A percentile compares a stretch with the other conserved stretches of the same genome.
Conservation (phyloP, 2,113 vertebrate genomes). For the Nicator chloris region DNA sequence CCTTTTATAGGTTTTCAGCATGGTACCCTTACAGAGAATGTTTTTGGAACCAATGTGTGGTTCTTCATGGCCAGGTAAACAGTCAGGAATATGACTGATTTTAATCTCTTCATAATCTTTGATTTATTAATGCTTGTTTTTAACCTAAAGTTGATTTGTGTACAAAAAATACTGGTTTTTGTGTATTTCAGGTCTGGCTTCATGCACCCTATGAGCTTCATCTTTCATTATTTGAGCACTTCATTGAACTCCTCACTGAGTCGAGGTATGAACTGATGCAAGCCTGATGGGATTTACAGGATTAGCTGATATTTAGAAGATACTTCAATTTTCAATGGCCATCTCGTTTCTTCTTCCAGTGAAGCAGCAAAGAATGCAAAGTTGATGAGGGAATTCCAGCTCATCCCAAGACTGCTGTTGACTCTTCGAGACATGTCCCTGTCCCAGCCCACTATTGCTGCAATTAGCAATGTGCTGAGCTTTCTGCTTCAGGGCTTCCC, state of each 20-base stretch:
- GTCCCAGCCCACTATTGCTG: slow-evolving; percentile 91
- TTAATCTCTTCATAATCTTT: background rate
- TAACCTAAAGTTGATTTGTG: background rate
- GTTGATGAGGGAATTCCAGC: slow-evolving; percentile 93
- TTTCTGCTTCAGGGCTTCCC: slow-evolving; percentile 95
- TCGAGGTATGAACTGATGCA: slow-evolving; percentile 79
- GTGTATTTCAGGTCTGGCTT: slow-evolving; percentile 90
- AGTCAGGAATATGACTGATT: background rate
- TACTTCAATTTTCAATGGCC: background rate
- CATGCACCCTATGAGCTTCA: slow-evolving; percentile 98
- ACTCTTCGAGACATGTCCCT: slow-evolving; percentile 91
- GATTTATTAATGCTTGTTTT: background rate
- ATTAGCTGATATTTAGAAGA: background rate
- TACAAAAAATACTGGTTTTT: background rate
- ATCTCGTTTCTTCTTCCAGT: slow-evolving; percentile 64
- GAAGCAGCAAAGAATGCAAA: slow-evolving; percentile 95
- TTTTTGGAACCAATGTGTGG: background rate
- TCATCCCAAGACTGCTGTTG: slow-evolving; percentile 91
- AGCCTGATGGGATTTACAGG: background rate
- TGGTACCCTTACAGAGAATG: background rate
- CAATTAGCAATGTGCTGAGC: slow-evolving; percentile 92
- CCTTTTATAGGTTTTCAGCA: background rate
- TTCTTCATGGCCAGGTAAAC: background rate
- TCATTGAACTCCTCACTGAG: slow-evolving; percentile 96
- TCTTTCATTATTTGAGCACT: slow-evolving; percentile 96